phyloP scores from a whole-genome alignment of 2,888 invertebrate species.

The Seira musarum region DNA sequence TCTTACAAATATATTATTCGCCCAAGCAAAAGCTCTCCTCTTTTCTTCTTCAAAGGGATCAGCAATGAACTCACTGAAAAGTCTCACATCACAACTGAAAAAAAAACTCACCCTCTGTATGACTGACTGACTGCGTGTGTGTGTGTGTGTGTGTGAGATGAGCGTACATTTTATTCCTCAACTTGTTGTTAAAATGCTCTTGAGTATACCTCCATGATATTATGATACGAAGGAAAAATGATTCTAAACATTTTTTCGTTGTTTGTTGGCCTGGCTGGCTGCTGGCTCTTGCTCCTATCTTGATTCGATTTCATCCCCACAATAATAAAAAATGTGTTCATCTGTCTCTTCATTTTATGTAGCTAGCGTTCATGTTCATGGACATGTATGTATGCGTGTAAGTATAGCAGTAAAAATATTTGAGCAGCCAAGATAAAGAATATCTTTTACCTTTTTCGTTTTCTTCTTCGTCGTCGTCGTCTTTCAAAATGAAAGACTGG shows the following conservation, averaged over 20 bases:
- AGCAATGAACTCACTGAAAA: conserved; percentile 54
- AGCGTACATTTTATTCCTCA: background rate
- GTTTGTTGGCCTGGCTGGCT: conserved; percentile 20
- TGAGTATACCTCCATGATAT: background rate
- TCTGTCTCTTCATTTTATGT: conserved; percentile 15
- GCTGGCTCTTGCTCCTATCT: background rate
- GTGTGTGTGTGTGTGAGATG: background rate
- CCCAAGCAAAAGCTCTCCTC: too few species aligned
- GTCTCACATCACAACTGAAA: conserved; percentile 45
- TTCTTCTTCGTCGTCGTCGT: too few species aligned
- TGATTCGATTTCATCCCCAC: conserved; percentile 21
- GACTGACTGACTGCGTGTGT: background rate
- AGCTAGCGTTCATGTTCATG: background rate
- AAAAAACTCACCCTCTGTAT: conserved; percentile 56
- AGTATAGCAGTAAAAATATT: background rate
- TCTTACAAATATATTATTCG: too few species aligned
- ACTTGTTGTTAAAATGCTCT: background rate
- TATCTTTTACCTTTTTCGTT: background rate
- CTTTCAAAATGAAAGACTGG: conserved; percentile 8
- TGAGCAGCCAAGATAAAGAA: background rate
- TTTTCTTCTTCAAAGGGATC: conserved; percentile 51
- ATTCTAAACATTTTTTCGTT: conserved; percentile 21
- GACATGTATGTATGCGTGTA: background rate
- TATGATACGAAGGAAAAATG: background rate
- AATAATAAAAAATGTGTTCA: conserved; percentile 17